Conservation (phyloP, 2,797 vertebrate genomes). For the Delichon dasypus region DNA sequence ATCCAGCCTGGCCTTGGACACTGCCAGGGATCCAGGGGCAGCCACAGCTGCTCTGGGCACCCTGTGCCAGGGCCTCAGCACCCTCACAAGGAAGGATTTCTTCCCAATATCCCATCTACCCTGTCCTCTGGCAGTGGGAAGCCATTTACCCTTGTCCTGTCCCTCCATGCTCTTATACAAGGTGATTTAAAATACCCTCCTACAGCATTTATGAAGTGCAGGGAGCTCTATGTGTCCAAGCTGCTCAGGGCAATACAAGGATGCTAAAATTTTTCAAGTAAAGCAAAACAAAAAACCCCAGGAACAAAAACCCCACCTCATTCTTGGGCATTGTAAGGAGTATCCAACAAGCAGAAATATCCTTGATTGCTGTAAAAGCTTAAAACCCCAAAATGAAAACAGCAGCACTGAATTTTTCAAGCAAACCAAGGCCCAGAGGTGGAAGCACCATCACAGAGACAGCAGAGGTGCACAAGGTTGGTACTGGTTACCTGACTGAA, state of each 20-base stretch:
- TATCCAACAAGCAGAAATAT: neutral
- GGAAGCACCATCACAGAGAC: neutral
- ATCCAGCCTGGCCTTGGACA: accelerated
- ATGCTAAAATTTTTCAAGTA: neutral
- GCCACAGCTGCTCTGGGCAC: neutral
- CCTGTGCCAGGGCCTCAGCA: neutral
- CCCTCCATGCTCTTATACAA: neutral
- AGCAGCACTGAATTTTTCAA: neutral
- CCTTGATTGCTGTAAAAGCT: neutral
- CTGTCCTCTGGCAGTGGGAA: neutral
- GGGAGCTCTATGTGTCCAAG: neutral
- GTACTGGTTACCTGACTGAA: neutral
- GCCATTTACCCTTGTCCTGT: neutral
- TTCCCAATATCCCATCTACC: neutral
- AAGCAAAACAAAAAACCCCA: neutral
- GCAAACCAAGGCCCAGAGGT: neutral
- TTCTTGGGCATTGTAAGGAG: neutral
- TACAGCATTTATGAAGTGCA: neutral
- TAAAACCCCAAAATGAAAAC: neutral
- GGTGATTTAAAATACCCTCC: neutral
- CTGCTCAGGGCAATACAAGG: neutral
- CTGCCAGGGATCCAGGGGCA: neutral
- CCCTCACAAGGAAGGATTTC: accelerated
- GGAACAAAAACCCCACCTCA: neutral
- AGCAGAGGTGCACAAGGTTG: accelerated